Evolutionary conservation across 2,888 invertebrate species (phyloP).

Genomic region (Eupithecia abbreviata): DNA sequence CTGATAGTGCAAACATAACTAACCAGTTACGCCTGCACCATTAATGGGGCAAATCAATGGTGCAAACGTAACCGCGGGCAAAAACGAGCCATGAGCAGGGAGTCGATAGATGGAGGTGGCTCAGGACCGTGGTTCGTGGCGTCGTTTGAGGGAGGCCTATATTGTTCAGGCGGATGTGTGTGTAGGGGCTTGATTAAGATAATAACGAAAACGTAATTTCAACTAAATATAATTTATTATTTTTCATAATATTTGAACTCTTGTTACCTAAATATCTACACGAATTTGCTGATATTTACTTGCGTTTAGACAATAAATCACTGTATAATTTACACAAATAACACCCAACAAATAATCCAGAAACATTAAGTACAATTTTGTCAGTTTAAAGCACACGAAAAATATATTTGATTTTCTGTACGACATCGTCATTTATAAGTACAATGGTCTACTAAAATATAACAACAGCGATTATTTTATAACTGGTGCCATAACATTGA

Average conservation of each 20-base stretch:
- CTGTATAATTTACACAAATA: constrained; percentile 76
- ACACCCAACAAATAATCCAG: constrained; percentile 73
- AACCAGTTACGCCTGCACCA: no score
- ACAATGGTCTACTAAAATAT: constrained; percentile 52
- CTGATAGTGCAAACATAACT: no score
- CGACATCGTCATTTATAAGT: constrained; percentile 51
- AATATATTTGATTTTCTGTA: constrained; percentile 55
- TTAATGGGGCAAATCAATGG: no score
- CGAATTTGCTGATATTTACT: constrained; percentile 78
- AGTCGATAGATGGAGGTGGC: no score
- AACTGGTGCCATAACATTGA: constrained; percentile 34
- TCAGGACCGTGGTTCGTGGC: no score
- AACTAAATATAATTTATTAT: constrained; percentile 83
- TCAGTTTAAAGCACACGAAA: constrained; percentile 62
- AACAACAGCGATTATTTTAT: constrained; percentile 44
- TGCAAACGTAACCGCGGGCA: no score
- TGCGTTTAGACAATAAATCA: constrained; percentile 70
- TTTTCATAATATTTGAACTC: constrained; percentile 82
- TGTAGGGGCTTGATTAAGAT: no score
- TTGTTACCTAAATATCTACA: constrained; percentile 82
- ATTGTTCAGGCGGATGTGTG: no score
- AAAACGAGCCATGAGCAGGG: no score
- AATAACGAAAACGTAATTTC: constrained; percentile 43
- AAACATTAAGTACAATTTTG: constrained; percentile 74
- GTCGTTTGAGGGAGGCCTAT: no score